Percentiles rank a stretch among this genome's conserved stretches.
These are phyloP conservation scores for Morus bassanus DNA, from an alignment of 2,797 vertebrate species.

Conservation along the genomic window DNA sequence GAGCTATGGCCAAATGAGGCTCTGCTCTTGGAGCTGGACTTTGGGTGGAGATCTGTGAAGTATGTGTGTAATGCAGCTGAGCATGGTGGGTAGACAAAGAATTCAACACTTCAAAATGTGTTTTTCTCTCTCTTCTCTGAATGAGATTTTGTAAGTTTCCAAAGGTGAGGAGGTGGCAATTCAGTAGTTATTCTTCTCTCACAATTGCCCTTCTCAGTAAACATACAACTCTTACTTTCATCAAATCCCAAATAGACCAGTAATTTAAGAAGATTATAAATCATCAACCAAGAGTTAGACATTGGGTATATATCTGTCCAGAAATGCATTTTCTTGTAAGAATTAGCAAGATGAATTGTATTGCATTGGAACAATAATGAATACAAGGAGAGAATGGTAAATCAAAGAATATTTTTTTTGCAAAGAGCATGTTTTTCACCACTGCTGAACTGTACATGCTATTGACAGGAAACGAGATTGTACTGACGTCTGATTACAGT, in stretches of 20 bases:
- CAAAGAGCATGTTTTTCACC: not conserved
- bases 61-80: not conserved
- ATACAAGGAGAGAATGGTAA: not conserved
- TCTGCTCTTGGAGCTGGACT: not conserved
- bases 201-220: not conserved
- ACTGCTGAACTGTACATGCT: not conserved
- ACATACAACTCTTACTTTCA: not conserved
- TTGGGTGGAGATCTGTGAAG: not conserved
- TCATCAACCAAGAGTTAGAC: not conserved
- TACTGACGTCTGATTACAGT: not conserved
- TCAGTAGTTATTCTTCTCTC: not conserved
- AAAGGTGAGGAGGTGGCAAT: not conserved
- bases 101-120: not conserved
- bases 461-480: not conserved
- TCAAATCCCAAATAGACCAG: not conserved
- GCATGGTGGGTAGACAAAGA: not conserved
- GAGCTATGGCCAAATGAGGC: not conserved
- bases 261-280: not conserved
- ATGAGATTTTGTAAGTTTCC: not conserved
- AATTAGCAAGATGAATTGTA: not conserved
- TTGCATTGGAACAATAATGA: not conserved
- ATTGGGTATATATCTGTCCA: not conserved
- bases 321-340: not conserved
- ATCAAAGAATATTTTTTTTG: not conserved
- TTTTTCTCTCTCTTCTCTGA: not conserved